Percentiles rank a stretch among this genome's conserved stretches.
These are phyloP conservation scores for Eptatretus burgeri DNA, from an alignment of 2,113 vertebrate species.

Conservation along the genomic window DNA sequence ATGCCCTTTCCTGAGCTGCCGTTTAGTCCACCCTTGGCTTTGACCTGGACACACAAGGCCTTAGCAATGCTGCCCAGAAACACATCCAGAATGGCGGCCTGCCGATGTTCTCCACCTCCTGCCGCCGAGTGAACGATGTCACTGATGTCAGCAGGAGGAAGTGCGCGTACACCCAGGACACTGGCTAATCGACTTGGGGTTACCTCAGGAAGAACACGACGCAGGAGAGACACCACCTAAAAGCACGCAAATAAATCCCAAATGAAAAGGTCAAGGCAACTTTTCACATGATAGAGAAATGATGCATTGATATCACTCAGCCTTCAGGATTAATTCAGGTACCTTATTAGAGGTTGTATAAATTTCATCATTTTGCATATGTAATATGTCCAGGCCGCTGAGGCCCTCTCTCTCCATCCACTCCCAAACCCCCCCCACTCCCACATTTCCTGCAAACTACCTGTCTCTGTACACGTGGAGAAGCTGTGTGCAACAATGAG, in stretches of 20 bases:
- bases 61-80: slow-evolving; percentile 94
- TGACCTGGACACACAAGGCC: slow-evolving; percentile 86
- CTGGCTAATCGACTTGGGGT: slow-evolving; percentile 71
- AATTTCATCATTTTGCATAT: too few relatives aligned
- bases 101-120: slow-evolving; percentile 83
- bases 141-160: slow-evolving; percentile 88
- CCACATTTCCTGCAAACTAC: slow-evolving; percentile 16
- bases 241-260: not conserved
- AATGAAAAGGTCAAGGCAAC: too few relatives aligned
- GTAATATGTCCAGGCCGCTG: too few relatives aligned
- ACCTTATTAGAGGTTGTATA: too few relatives aligned
- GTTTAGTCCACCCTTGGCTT: slow-evolving; percentile 86
- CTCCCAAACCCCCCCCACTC: not conserved
- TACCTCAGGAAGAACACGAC: slow-evolving; percentile 76
- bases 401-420: too few relatives aligned
- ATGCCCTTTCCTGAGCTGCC: slow-evolving; percentile 23
- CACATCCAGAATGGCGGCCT: slow-evolving; percentile 84
- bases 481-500: slow-evolving; percentile 73
- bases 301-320: too few relatives aligned
- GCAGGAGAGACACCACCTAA: slow-evolving; percentile 70
- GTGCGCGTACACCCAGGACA: slow-evolving; percentile 76
- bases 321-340: too few relatives aligned
- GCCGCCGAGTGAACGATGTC: slow-evolving; percentile 97
- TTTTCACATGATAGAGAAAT: too few relatives aligned
- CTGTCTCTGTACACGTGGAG: slow-evolving; percentile 89